Conservation (phyloP, 2,113 vertebrate genomes). For the Percopsis transmontana region DNA sequence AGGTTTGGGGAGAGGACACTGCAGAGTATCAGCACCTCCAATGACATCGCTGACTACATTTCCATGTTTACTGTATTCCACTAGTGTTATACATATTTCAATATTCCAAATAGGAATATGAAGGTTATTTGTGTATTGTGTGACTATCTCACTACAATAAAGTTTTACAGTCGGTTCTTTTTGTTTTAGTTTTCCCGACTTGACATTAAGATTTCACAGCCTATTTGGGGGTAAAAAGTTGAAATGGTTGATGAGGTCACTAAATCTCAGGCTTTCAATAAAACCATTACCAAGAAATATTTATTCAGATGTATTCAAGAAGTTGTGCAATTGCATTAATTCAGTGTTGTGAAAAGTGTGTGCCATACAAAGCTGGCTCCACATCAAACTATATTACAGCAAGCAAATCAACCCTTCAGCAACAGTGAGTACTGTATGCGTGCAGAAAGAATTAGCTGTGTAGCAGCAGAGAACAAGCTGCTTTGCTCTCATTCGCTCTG, state of each 20-base stretch:
- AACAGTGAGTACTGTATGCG: constrained; percentile 17
- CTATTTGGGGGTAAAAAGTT: constrained; percentile 12
- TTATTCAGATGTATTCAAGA: constrained; percentile 51
- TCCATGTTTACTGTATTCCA: no score
- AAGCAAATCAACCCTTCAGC: constrained; percentile 24
- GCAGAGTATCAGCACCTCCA: no score
- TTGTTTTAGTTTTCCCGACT: constrained; percentile 12
- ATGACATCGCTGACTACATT: no score
- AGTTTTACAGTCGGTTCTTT: constrained; percentile 10
- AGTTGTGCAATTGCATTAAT: constrained; percentile 8
- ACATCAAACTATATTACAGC: not conserved
- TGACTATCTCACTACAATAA: no score
- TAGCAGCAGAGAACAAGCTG: not conserved
- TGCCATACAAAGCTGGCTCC: not conserved
- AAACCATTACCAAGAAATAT: constrained; percentile 23
- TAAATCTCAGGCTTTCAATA: constrained; percentile 16
- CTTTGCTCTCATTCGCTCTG: constrained; percentile 3
- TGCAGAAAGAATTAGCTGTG: constrained; percentile 3
- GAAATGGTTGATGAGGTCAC: constrained; percentile 31
- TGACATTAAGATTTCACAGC: constrained; percentile 24
- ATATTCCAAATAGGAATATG: no score
- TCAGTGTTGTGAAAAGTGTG: constrained; percentile 18
- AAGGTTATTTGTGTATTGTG: no score
- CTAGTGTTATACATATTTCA: no score
- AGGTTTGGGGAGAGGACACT: no score